A percentile compares a stretch with the other conserved stretches of the same genome.
Conservation (phyloP, 2,113 vertebrate genomes). For the Micromys minutus region DNA sequence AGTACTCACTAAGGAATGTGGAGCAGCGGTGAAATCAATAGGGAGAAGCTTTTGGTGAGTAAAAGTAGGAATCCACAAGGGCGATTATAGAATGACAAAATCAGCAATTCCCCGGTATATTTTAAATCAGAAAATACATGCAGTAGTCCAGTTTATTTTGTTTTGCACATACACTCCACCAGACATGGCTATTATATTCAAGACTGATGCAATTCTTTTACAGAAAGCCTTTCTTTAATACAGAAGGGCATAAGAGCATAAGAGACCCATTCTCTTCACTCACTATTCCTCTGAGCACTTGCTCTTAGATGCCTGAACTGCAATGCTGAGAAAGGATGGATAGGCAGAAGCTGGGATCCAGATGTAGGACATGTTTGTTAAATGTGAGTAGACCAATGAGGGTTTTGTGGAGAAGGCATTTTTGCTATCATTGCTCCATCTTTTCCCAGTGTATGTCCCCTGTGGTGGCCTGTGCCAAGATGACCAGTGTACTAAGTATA, state of each 20-base stretch:
- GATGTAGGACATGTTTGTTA: not conserved
- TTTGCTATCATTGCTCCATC: not conserved
- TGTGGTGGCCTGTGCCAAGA: not conserved
- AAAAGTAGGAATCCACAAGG: not conserved
- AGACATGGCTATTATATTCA: slow-evolving; percentile 39
- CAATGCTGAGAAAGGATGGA: not conserved
- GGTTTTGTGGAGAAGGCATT: not conserved
- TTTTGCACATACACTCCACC: not conserved
- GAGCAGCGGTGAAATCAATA: not conserved
- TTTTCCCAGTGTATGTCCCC: not conserved
- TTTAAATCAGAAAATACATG: slow-evolving; percentile 57
- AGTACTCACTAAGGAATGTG: slow-evolving; percentile 42
- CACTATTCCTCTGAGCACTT: not conserved
- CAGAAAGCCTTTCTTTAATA: slow-evolving; percentile 13
- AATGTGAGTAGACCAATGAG: not conserved
- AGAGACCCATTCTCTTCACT: not conserved
- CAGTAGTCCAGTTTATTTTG: slow-evolving; percentile 38
- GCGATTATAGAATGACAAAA: slow-evolving; percentile 24
- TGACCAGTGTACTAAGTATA: not conserved
- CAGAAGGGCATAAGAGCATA: not conserved
- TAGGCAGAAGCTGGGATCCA: not conserved
- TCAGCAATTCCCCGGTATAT: not conserved
- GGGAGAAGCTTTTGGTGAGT: not conserved
- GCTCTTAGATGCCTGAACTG: not conserved
- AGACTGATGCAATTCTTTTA: slow-evolving; percentile 22